Evolutionary conservation across 2,888 invertebrate genomes (phyloP).

Genomic region (Megalurothrips usitatus): DNA sequence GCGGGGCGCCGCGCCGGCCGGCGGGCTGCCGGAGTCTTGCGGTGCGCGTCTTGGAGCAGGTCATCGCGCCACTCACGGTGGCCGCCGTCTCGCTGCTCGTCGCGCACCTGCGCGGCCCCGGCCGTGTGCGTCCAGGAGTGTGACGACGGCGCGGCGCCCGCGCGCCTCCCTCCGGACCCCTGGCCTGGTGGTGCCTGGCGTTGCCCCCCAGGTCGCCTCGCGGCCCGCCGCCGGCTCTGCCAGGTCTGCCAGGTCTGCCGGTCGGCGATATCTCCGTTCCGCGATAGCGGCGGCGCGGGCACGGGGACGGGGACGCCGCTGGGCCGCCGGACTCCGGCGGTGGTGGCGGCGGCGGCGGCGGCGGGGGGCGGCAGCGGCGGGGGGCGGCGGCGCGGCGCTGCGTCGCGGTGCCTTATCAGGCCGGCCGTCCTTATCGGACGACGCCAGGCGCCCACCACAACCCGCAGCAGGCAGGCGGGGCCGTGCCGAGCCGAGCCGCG

Average conservation of each 20-base stretch:
- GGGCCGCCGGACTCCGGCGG: not conserved
- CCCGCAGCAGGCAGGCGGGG: not conserved
- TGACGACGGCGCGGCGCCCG: too few species aligned
- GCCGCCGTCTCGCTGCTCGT: too few species aligned
- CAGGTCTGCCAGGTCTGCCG: not conserved
- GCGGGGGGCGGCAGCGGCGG: not conserved
- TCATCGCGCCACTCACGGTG: too few species aligned
- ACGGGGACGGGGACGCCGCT: not conserved
- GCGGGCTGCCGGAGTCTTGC: too few species aligned
- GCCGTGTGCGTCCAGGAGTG: too few species aligned
- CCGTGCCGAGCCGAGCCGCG: not conserved
- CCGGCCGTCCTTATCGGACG: conserved; percentile 4
- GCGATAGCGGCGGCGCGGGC: not conserved
- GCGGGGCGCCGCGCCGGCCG: too few species aligned
- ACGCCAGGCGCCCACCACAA: conserved; percentile 23
- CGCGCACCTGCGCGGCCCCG: too few species aligned
- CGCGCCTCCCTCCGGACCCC: too few species aligned
- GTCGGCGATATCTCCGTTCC: conserved; percentile 5
- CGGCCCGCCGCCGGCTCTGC: too few species aligned
- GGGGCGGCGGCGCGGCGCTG: not conserved
- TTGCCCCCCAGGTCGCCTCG: conserved; percentile 4
- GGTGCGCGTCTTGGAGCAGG: too few species aligned
- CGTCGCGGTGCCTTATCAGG: conserved; percentile 17
- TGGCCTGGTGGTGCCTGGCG: too few species aligned
- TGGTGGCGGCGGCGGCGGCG: not conserved